phyloP scores from a whole-genome alignment of 2,113 vertebrate species.

The Seriola rivoliana region DNA sequence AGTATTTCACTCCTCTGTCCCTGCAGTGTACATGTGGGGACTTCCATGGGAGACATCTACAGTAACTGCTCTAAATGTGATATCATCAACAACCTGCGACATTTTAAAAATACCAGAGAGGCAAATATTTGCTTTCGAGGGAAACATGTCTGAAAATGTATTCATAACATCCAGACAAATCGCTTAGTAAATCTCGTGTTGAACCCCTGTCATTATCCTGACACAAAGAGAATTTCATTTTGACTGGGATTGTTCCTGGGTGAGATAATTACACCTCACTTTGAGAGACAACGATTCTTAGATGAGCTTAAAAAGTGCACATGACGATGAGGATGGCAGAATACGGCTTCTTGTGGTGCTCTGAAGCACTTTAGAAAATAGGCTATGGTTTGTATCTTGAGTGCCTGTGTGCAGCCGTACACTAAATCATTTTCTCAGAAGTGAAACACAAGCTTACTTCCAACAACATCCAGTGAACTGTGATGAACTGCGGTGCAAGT shows the following conservation, averaged over 20 bases:
- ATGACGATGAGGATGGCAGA: constrained; percentile 9
- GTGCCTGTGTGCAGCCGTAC: constrained; percentile 1
- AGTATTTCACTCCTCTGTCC: neutral
- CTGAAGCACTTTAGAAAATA: constrained; percentile 8
- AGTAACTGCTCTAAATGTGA: neutral
- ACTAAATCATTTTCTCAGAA: constrained; percentile 8
- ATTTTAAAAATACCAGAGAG: constrained; percentile 4
- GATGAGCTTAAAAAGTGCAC: constrained; percentile 5
- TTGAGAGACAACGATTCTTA: constrained; percentile 5
- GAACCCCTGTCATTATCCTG: constrained; percentile 15
- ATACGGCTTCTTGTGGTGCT: neutral
- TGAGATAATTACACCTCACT: constrained; percentile 31
- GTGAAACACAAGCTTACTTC: constrained; percentile 11
- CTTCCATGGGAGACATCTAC: neutral
- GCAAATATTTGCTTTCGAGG: constrained; percentile 9
- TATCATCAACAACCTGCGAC: neutral
- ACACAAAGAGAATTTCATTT: constrained; percentile 2
- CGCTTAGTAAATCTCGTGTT: neutral
- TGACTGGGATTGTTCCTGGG: constrained; percentile 12
- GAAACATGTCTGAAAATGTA: neutral
- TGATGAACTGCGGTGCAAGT: constrained; percentile 28
- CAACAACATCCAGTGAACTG: constrained; percentile 11
- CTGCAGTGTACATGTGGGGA: neutral
- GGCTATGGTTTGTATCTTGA: neutral
- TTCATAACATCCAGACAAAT: neutral